Evolutionary conservation across 2,797 vertebrate genomes (phyloP), one percentile per base, ranked within the genome.

Genomic region (Arnoldichthys spilopterus): DNA sequence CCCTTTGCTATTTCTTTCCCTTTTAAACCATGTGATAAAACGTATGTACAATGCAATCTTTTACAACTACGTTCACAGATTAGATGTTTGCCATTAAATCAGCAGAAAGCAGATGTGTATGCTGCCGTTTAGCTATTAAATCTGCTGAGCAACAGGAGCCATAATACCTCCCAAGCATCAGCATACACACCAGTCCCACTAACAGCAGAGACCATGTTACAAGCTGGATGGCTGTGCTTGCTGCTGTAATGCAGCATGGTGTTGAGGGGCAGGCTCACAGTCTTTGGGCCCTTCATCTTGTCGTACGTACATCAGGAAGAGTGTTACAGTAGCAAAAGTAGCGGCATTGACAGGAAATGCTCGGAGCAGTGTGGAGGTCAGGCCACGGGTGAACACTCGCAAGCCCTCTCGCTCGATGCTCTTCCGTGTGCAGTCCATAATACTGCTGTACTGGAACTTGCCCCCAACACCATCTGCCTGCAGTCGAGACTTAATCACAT

Each of bases 261-360:
- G 79, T 88, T 76, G 79, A 12, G 6, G 76, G 1, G 86, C 89
- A 0, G 89, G n/a, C 63, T 98, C 95, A 0, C 94, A 95, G 72
- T 96, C 95, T 0, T 80, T 87, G 2, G 91, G 85, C 34, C 79
- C 88, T 63, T 95, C 92, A 0, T 87, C 88, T 0, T 92, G 91
- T 0, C 95, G 94, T 0, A 94, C 92, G 0, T 98, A 96, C 87
- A 95, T 93, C 1, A 99, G 96, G 85, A 99, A 93, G 3, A 97
- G 93, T 0, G 97, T 97, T 85, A 99, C 98, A 0, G 97, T 97
- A 53, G 98, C 96, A 11, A 99, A 98, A 47, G 97, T 99, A 12
- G 98, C 92, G 0, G 98, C 98, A 0, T 99, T 99, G 81, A 99
- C 98, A 0, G 98, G 98, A 83, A 99, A 99, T 64, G 98, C 98